These are phyloP conservation scores for Melanotaenia pygmaea DNA, from an alignment of 2,797 vertebrate genomes.

Conservation along the genomic window DNA sequence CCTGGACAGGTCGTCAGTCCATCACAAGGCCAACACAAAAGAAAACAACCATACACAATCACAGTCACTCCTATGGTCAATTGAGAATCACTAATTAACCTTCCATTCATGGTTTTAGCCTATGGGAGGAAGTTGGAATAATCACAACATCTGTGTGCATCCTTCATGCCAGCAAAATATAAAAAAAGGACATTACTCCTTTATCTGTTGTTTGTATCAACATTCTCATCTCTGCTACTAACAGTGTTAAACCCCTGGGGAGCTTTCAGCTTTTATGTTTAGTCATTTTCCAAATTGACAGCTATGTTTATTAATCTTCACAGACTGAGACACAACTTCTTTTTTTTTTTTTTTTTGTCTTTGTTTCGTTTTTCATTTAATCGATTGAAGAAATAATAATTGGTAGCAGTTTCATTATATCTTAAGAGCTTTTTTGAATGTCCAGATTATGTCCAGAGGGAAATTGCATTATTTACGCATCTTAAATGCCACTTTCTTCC, in stretches of 20 bases:
- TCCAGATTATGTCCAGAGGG: conserved; percentile 19
- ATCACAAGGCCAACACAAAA: not conserved
- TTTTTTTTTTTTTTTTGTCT: conserved; percentile 8
- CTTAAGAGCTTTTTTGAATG: conserved; percentile 35
- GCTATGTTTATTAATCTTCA: conserved; percentile 26
- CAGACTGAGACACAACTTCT: not conserved
- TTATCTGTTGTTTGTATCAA: conserved; percentile 45
- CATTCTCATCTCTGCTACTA: conserved; percentile 10
- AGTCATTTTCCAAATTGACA: conserved; percentile 32
- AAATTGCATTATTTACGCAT: conserved; percentile 36
- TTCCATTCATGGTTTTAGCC: not conserved
- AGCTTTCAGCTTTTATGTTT: conserved; percentile 41
- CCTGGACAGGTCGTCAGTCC: not conserved
- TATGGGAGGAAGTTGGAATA: not conserved
- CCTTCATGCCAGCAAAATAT: not conserved
- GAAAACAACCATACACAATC: not conserved
- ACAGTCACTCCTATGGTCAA: not conserved
- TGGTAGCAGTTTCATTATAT: conserved; percentile 28
- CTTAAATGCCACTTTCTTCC: conserved; percentile 20
- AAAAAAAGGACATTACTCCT: conserved; percentile 26
- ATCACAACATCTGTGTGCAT: not conserved
- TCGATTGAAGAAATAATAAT: conserved; percentile 25
- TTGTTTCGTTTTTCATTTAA: conserved; percentile 31
- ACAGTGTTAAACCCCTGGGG: conserved; percentile 18
- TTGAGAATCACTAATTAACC: not conserved